Conservation (phyloP, 2,113 vertebrate genomes). For the Rutilus rutilus region DNA sequence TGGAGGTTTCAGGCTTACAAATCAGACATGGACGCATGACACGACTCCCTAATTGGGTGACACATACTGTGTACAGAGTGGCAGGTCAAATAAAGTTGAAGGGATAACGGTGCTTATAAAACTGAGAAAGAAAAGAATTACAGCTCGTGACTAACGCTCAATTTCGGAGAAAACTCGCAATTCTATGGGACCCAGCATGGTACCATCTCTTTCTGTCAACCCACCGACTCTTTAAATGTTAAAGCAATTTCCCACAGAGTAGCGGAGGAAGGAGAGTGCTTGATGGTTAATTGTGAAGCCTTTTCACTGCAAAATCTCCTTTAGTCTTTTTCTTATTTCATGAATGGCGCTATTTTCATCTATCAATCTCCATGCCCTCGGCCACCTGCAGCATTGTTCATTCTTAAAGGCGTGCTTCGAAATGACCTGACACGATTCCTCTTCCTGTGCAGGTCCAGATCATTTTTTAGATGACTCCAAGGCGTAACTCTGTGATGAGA, state of each 20-base stretch:
- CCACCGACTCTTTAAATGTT: conserved; percentile 37
- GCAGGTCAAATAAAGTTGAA: background rate
- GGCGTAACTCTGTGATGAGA: conserved; percentile 13
- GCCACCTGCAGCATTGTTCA: conserved; percentile 18
- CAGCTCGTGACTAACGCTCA: background rate
- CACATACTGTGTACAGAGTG: background rate
- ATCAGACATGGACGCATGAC: background rate
- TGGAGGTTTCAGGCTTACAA: background rate
- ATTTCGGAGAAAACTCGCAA: background rate
- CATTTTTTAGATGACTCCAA: conserved; percentile 31
- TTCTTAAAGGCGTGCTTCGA: background rate
- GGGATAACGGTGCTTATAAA: conserved; percentile 5
- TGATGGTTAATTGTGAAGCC: conserved; percentile 25
- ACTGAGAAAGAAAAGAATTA: conserved; percentile 14
- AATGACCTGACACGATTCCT: conserved; percentile 17
- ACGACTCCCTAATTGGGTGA: conserved; percentile 26
- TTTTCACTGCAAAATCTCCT: conserved; percentile 20
- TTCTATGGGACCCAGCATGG: conserved; percentile 25
- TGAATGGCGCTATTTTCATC: conserved; percentile 29
- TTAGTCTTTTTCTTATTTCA: conserved; percentile 13
- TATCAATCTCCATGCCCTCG: conserved; percentile 1
- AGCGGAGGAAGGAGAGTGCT: conserved; percentile 33
- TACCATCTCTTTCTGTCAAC: conserved; percentile 24
- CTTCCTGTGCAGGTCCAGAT: background rate
- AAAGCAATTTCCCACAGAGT: conserved; percentile 37